Base-by-base conservation (phyloP, 2,888 invertebrate genomes). In the Cataglyphis rosenhaueri region DNA sequence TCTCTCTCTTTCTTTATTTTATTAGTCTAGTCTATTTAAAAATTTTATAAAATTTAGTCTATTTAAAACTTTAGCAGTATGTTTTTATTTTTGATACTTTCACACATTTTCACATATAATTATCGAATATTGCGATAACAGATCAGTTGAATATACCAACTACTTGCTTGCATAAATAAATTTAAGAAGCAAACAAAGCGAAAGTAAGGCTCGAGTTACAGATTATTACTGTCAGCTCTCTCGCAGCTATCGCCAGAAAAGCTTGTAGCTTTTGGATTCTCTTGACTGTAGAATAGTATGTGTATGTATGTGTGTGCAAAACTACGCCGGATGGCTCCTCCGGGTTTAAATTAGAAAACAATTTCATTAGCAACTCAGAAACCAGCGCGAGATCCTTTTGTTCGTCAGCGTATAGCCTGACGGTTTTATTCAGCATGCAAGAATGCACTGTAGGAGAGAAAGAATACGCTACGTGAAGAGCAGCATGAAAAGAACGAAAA, bases 341-440 rank as follows among this genome's bases (percentile, higher is more conserved):
- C n/a, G 66, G 73, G 59, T 83, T 74, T 82, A 84, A 86, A 88
- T 87, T 87, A 85, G 88, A 79, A 88, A 90, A 90, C 88, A 91
- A 91, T 91, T 91, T 90, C 90, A 88, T 91, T 91, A 88, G 87
- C 83, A 81, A 70, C 38, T 74, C 81, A 70, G 78, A 41, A 82
- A 71, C 81, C 66, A 41, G 64, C 44, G 82, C 38, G 21, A 32
- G 61, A 35, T 62, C 70, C 76, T 86, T 79, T 86, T 90, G 89
- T 91, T 85, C 87, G 70, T 32, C 68, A 66, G 52, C 21, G 83
- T 61, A 57, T 59, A 65, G 81, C 62, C 59, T 73, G 79, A 78
- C 83, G 57, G 83, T 85, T 88, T 85, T 84, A 86, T 86, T 87
- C 86, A 55, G 38, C 79, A 68, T 76, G 66, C 41, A 76, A 85